Percentiles rank a stretch among this genome's conserved stretches.
Conservation (phyloP, 2,888 invertebrate species). For the Orthosia cruda region DNA sequence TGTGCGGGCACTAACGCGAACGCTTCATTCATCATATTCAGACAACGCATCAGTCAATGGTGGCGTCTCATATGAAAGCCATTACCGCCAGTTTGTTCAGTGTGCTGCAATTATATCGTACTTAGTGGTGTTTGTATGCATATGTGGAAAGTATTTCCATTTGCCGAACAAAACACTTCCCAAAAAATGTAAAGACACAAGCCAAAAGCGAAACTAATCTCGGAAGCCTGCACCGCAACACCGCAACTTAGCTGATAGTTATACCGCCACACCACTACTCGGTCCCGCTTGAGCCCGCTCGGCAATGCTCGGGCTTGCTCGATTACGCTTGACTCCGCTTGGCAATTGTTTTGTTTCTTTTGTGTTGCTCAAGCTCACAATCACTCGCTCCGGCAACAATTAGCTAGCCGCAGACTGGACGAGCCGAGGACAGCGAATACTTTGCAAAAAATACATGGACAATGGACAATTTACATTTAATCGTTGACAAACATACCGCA, state of each 20-base stretch:
- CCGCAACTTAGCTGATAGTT: background rate
- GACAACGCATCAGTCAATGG: constrained; percentile 5
- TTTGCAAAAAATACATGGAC: no score
- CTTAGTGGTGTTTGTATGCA: no score
- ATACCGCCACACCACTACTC: background rate
- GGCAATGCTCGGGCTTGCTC: background rate
- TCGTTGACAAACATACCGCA: no score
- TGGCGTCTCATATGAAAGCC: constrained; percentile 1
- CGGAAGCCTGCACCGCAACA: background rate
- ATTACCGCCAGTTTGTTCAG: background rate
- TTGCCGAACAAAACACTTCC: background rate
- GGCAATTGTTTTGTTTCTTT: constrained; percentile 8
- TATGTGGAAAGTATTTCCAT: background rate
- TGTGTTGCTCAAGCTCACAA: constrained; percentile 2
- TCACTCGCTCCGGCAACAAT: constrained; percentile 1
- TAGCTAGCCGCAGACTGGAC: background rate
- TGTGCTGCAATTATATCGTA: no score
- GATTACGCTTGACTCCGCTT: no score
- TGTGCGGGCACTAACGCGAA: background rate
- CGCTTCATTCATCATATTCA: constrained; percentile 25
- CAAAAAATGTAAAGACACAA: background rate
- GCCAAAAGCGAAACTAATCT: background rate
- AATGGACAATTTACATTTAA: no score
- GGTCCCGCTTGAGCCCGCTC: background rate
- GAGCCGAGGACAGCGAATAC: background rate